Conservation (phyloP, 2,888 invertebrate species). For the Piscicola geometra region DNA sequence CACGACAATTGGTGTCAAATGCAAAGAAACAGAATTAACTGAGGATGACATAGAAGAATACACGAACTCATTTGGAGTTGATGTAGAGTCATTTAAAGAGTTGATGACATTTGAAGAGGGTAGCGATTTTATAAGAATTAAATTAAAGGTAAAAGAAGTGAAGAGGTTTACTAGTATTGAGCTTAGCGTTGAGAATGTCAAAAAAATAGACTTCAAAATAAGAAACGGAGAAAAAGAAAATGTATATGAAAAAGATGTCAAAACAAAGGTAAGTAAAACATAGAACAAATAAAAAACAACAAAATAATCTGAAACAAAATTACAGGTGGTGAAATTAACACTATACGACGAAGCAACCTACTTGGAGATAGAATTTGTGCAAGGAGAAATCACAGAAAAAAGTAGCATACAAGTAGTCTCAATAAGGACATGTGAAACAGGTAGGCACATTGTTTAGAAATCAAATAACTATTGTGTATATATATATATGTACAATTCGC, state of each 20-base stretch:
- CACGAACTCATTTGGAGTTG: background rate
- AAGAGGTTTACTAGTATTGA: slow-evolving; percentile 4
- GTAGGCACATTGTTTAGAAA: too few relatives aligned
- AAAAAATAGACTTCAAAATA: background rate
- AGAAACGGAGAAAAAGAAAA: slow-evolving; percentile 4
- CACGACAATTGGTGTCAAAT: background rate
- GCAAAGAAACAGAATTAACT: background rate
- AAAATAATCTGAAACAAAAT: background rate
- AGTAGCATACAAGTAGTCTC: too few relatives aligned
- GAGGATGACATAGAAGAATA: background rate
- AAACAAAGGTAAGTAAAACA: slow-evolving; percentile 2
- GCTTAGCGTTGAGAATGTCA: background rate
- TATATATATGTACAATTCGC: too few relatives aligned
- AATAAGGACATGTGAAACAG: background rate
- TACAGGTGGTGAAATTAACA: background rate
- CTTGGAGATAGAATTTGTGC: background rate
- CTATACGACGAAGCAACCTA: background rate
- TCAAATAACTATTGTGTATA: too few relatives aligned
- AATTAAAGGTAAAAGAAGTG: background rate
- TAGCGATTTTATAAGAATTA: background rate
- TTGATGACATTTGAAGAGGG: background rate
- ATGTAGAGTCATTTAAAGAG: background rate
- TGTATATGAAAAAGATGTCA: slow-evolving; percentile 9
- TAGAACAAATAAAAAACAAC: background rate
- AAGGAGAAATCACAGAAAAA: too few relatives aligned